A percentile compares a stretch with the other conserved stretches of the same genome.
Evolutionary conservation across 1,140 invertebrate genomes (phyloP).

Genomic region (Heliconius nattereri): DNA sequence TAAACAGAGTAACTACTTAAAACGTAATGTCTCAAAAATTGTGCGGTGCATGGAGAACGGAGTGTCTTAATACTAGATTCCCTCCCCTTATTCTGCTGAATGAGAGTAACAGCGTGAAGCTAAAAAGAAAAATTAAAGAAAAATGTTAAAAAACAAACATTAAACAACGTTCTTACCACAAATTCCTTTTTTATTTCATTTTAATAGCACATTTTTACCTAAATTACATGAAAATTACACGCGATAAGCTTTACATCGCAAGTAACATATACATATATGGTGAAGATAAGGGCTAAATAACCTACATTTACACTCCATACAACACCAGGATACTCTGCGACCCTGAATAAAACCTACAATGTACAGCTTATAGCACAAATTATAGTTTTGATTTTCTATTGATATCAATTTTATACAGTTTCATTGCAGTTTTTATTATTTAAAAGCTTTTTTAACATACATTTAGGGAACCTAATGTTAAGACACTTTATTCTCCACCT

Average conservation of each 20-base stretch:
- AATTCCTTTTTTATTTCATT: neutral
- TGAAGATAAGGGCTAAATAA: neutral
- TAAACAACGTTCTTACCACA: neutral
- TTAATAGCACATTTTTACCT: neutral
- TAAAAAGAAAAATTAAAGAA: no score
- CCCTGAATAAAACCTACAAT: neutral
- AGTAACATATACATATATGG: neutral
- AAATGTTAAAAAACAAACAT: neutral
- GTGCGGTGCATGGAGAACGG: no score
- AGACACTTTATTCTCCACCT: no score
- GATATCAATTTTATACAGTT: conserved; percentile 12
- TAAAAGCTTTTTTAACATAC: no score
- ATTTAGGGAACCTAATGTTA: no score
- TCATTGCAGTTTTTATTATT: neutral
- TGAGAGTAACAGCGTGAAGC: no score
- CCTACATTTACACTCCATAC: neutral
- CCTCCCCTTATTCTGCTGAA: no score
- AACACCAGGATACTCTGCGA: neutral
- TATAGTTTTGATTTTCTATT: conserved; percentile 4
- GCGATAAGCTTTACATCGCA: neutral
- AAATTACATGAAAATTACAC: conserved; percentile 9
- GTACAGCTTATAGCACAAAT: neutral
- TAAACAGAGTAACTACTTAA: no score
- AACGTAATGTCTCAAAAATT: no score
- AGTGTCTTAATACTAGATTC: no score